Evolutionary conservation across 2,113 vertebrate species (phyloP).

Genomic region (Gambusia holbrooki): DNA sequence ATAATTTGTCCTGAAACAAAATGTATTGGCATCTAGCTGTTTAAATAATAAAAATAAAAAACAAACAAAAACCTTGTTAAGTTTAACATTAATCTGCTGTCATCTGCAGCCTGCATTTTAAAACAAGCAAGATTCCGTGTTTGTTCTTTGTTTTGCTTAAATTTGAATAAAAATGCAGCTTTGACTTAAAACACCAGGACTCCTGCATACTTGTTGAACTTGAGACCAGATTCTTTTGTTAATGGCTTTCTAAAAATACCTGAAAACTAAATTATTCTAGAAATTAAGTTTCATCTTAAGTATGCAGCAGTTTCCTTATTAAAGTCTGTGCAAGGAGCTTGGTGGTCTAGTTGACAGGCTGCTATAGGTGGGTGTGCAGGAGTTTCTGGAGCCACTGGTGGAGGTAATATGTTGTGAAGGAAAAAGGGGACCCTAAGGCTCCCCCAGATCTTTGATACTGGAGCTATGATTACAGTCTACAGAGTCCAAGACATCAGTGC

Average conservation of each 20-base stretch:
- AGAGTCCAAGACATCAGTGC: constrained; percentile 42
- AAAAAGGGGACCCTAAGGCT: background rate
- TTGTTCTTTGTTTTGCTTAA: constrained; percentile 1
- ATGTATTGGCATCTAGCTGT: constrained; percentile 12
- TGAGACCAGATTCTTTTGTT: no score
- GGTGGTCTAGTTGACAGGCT: background rate
- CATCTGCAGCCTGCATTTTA: constrained; percentile 16
- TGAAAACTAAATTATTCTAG: background rate
- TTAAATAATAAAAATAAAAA: background rate
- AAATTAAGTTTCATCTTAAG: background rate
- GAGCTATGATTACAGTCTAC: constrained; percentile 70
- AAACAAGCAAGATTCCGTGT: background rate
- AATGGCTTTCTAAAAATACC: no score
- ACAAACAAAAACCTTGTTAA: background rate
- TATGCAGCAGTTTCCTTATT: background rate
- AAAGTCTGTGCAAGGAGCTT: background rate
- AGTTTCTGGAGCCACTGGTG: constrained; percentile 17
- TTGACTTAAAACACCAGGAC: constrained; percentile 13
- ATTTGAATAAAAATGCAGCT: background rate
- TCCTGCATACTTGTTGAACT: constrained; percentile 20
- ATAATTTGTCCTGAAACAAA: constrained; percentile 3
- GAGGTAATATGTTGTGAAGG: constrained; percentile 13
- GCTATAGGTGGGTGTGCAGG: constrained; percentile 19
- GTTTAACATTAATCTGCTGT: background rate
- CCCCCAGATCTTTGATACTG: constrained; percentile 55